Evolutionary conservation across 2,888 invertebrate species (phyloP).

Genomic region (Cataglyphis rosenhaueri): DNA sequence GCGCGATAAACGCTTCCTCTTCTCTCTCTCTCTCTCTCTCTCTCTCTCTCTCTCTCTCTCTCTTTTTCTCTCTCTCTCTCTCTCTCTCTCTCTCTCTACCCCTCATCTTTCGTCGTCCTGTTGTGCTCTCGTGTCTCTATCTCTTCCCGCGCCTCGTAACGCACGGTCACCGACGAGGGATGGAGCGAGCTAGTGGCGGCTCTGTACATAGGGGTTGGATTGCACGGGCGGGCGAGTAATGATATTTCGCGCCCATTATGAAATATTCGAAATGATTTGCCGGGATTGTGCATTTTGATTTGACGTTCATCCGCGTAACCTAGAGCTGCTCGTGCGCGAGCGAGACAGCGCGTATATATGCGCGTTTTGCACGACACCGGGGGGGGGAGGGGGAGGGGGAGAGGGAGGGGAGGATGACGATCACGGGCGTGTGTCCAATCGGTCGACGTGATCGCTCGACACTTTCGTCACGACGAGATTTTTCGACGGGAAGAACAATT

Average conservation of each 20-base stretch:
- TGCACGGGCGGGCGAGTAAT: slow-evolving; percentile 78
- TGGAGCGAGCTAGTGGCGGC: slow-evolving; percentile 41
- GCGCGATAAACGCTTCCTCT: slow-evolving; percentile 3
- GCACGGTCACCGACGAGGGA: slow-evolving; percentile 64
- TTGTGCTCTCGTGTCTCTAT: slow-evolving; percentile 19
- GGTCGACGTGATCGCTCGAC: slow-evolving; percentile 38
- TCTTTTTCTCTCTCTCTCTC: slow-evolving; percentile 12
- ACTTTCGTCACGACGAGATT: slow-evolving; percentile 50
- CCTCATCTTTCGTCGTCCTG: slow-evolving; percentile 10
- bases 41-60: too few relatives aligned
- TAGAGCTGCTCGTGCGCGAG: slow-evolving; percentile 56
- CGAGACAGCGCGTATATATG: slow-evolving; percentile 36
- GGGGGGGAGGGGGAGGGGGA: not conserved
- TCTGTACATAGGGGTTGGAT: slow-evolving; percentile 60
- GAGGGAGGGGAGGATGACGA: slow-evolving; percentile 25
- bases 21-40: slow-evolving; percentile 12
- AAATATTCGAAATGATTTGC: slow-evolving; percentile 85
- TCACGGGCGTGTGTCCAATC: slow-evolving; percentile 34
- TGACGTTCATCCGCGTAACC: slow-evolving; percentile 78
- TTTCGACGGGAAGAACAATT: slow-evolving; percentile 44
- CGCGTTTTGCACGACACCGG: not conserved
- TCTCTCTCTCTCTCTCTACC: not conserved
- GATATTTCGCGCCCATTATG: slow-evolving; percentile 84
- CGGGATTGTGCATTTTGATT: slow-evolving; percentile 84
- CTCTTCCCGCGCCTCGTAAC: slow-evolving; percentile 50